A percentile compares a stretch with the other conserved stretches of the same genome.
These are phyloP conservation scores for Steinernema hermaphroditum DNA, from an alignment of 2,888 invertebrate genomes.

Conservation along the genomic window DNA sequence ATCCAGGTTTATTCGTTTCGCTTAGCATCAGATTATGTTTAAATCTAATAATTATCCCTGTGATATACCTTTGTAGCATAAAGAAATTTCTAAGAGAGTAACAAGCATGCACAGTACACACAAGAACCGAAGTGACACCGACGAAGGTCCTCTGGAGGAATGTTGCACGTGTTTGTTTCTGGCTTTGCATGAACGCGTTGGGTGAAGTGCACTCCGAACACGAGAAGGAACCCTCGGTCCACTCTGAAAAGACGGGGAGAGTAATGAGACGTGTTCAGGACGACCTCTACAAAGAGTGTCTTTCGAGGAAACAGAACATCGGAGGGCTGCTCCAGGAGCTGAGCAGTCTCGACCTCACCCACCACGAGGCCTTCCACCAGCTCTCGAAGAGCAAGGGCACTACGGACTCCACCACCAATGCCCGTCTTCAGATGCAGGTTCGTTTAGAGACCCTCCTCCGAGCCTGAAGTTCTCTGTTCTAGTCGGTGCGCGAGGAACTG, in stretches of 20 bases:
- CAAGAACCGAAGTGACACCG: too few species aligned
- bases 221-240: too few species aligned
- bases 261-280: constrained; percentile 35
- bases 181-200: too few species aligned
- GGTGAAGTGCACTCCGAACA: too few species aligned
- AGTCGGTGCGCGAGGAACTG: constrained; percentile 36
- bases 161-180: too few species aligned
- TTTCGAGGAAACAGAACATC: constrained; percentile 33
- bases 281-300: constrained; percentile 37
- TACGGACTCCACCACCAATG: constrained; percentile 33
- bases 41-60: constrained; percentile 25
- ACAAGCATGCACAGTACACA: too few species aligned
- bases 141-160: too few species aligned
- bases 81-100: background rate
- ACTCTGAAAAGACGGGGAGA: too few species aligned
- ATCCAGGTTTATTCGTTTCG: constrained; percentile 25
- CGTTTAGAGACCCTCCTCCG: too few species aligned
- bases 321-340: constrained; percentile 35
- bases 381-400: constrained; percentile 8
- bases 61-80: constrained; percentile 14
- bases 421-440: constrained; percentile 36
- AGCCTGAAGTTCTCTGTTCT: too few species aligned
- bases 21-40: constrained; percentile 21
- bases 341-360: constrained; percentile 35
- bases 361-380: constrained; percentile 28